Conservation (phyloP, 1,140 invertebrate species). For the Zaprionus lachaisei region DNA sequence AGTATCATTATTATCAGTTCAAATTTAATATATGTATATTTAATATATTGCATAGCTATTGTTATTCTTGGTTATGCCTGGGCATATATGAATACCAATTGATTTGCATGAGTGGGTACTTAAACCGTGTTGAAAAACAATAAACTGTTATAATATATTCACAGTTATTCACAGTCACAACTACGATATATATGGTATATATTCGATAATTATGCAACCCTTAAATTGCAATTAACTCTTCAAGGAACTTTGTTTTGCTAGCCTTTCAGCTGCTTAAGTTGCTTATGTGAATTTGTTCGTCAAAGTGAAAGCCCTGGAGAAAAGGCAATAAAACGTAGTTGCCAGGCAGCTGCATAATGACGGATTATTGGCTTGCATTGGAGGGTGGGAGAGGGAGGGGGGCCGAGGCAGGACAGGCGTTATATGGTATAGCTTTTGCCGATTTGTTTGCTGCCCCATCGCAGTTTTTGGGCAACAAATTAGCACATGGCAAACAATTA, state of each 20-base stretch:
- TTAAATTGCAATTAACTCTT: neutral
- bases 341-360: neutral
- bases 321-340: conserved; percentile 1
- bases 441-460: conserved; percentile 1
- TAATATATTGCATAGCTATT: neutral
- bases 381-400: too few relatives aligned
- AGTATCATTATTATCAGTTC: too few relatives aligned
- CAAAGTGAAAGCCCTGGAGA: conserved; percentile 6
- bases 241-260: neutral
- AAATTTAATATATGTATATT: too few relatives aligned
- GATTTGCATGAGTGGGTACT: neutral
- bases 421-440: neutral
- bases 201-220: neutral
- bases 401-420: too few relatives aligned
- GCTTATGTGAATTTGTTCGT: neutral
- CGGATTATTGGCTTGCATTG: neutral
- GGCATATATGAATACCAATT: neutral
- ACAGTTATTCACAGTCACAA: neutral
- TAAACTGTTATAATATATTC: neutral
- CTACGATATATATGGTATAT: neutral
- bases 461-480: conserved; percentile 55
- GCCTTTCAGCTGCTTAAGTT: neutral
- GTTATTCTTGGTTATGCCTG: neutral
- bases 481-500: conserved; percentile 38
- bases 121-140: neutral